Conservation (phyloP, 2,113 vertebrate species). For the Mus spicilegus region DNA sequence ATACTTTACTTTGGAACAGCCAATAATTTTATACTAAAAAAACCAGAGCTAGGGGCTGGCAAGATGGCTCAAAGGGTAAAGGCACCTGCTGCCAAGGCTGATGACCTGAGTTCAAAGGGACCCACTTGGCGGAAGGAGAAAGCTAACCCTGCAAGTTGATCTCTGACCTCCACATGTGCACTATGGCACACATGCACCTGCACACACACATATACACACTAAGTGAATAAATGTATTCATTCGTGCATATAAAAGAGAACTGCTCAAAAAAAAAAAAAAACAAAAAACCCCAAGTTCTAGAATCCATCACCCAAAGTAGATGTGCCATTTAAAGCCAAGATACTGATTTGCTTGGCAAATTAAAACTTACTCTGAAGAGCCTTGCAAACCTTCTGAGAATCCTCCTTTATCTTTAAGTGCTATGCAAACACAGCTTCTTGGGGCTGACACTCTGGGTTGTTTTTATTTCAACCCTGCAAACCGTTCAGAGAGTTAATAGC, state of each 20-base stretch:
- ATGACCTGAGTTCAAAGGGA: not conserved
- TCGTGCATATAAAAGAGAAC: not conserved
- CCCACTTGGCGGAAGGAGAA: not conserved
- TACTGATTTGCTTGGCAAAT: constrained; percentile 25
- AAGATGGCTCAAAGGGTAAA: not conserved
- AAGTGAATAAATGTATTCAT: not conserved
- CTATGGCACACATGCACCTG: not conserved
- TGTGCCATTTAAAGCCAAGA: constrained; percentile 1
- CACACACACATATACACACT: not conserved
- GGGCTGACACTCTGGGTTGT: not conserved
- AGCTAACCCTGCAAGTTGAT: not conserved
- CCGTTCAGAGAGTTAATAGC: not conserved
- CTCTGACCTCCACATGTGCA: not conserved
- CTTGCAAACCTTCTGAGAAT: not conserved
- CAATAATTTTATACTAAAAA: constrained; percentile 23
- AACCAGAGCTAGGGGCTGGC: not conserved
- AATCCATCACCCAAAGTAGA: constrained; percentile 8
- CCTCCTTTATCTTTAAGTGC: not conserved
- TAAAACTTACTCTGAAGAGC: constrained; percentile 7
- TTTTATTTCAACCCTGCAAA: not conserved
- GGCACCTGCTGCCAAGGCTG: too few relatives aligned
- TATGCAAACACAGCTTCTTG: not conserved
- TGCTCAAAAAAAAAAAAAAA: not conserved
- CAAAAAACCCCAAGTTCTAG: not conserved
- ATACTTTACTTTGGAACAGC: not conserved